These are phyloP conservation scores for Platycnemis pennipes DNA, from an alignment of 2,888 invertebrate genomes.

Conservation along the genomic window DNA sequence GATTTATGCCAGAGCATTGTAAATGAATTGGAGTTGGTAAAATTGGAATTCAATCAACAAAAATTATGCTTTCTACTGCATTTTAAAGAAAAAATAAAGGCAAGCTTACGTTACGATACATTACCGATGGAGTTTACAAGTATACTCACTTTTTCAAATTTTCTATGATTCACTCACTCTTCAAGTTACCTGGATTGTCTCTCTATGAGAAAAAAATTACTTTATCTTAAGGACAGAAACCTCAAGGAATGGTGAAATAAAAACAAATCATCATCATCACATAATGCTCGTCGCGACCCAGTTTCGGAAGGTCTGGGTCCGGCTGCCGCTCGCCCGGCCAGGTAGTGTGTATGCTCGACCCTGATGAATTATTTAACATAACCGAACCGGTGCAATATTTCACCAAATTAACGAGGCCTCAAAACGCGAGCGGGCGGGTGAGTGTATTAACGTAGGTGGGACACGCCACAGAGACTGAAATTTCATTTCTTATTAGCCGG, in stretches of 20 bases:
- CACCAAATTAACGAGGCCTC: slow-evolving; percentile 2
- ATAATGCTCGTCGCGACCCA: slow-evolving; percentile 17
- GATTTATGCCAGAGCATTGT: too few relatives aligned
- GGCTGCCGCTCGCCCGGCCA: not conserved
- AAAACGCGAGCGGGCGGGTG: not conserved
- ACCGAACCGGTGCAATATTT: not conserved
- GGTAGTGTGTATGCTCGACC: not conserved
- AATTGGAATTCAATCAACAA: too few relatives aligned
- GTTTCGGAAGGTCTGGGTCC: not conserved
- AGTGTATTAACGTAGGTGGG: slow-evolving; percentile 36
- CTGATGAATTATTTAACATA: slow-evolving; percentile 39
- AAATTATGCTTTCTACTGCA: too few relatives aligned
- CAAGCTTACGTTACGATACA: too few relatives aligned
- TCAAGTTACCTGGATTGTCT: not conserved
- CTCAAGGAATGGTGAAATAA: not conserved
- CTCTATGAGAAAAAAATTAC: not conserved
- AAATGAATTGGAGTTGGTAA: too few relatives aligned
- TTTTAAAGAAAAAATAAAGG: too few relatives aligned
- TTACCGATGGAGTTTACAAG: too few relatives aligned
- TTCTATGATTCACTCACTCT: not conserved
- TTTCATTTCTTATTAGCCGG: slow-evolving; percentile 51
- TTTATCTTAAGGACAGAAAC: too few relatives aligned
- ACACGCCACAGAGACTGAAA: not conserved
- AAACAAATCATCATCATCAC: not conserved
- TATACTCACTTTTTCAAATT: too few relatives aligned